These are phyloP conservation scores for Drosophila eohydei DNA, from an alignment of 2,888 invertebrate species.

Conservation along the genomic window DNA sequence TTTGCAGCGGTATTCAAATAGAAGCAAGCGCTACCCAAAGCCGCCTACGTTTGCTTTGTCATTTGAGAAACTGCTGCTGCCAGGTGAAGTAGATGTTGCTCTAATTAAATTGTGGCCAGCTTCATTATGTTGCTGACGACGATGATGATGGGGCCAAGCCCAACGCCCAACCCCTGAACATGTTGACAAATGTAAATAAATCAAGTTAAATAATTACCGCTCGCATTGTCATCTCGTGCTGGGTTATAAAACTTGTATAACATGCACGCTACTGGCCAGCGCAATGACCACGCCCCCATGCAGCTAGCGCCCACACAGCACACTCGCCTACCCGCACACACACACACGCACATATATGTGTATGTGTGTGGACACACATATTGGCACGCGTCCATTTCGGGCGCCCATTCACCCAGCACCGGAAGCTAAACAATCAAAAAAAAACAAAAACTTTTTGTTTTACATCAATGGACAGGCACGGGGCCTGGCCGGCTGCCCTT, in stretches of 20 bases:
- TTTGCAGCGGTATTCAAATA: conserved; percentile 6
- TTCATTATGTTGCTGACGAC: conserved; percentile 62
- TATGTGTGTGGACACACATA: not conserved
- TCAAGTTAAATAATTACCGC: conserved; percentile 79
- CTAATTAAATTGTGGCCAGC: conserved; percentile 73
- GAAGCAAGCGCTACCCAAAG: not conserved
- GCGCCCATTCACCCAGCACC: conserved; percentile 24
- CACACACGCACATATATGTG: not conserved
- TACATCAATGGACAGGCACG: conserved; percentile 28
- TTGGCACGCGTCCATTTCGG: conserved; percentile 17
- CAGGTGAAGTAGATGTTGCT: conserved; percentile 72
- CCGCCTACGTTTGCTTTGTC: conserved; percentile 66
- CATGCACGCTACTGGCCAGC: conserved; percentile 23
- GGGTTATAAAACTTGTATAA: conserved; percentile 49
- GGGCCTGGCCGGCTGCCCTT: not conserved
- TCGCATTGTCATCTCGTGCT: conserved; percentile 65
- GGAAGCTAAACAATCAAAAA: conserved; percentile 43
- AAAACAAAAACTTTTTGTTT: conserved; percentile 52
- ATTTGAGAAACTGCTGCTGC: conserved; percentile 57
- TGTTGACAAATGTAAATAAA: conserved; percentile 74
- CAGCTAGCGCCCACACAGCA: conserved; percentile 16
- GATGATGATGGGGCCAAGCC: not conserved
- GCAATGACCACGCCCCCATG: conserved; percentile 32
- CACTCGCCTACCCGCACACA: not conserved
- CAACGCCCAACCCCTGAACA: not conserved